Base-by-base conservation (phyloP, 2,888 invertebrate species). In the Caenorhabditis sp. region DNA sequence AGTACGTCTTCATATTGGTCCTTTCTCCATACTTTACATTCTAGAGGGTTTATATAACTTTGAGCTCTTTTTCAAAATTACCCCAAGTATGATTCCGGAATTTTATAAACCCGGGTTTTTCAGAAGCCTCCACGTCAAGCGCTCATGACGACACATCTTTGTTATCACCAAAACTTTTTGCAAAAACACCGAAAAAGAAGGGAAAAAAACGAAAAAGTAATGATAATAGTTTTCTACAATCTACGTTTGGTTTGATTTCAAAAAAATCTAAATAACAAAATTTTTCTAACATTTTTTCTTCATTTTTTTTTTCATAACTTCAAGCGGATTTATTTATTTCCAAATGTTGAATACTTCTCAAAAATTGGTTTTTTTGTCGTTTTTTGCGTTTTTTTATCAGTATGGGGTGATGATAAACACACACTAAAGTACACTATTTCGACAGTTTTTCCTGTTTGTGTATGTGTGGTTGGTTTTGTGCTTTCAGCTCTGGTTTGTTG, bases 241-340 rank as follows among this genome's bases (percentile, higher is more conserved):
- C 24, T 1, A 37, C 17, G 26, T 27, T 21, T 26, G 57, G 57
- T 49, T 24, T 53, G 10, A 8, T 53, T 21, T 3, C 8, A 24
- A 21, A 53, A 53, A 53, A 53, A 19, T 53, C 53, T 12, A 53
- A 53, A 53, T 53, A 21, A 53, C 10, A 14, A 65, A 60, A 69
- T 65, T 50, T 49, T 58, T 53, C 43, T 58, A 69, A 69, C 64
- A 60, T 60, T 50, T 58, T 63, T 61, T 31, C 19, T 61, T 31
- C 19, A 21, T 50, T 31, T 27, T 54, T 49, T 54, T 8, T 50
- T 26, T 26, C 12, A 57, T 23, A 57, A 57, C 27, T 27, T 58
- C 21, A 6, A 31, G 4, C 31, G 43, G 36, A 37, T 43, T 43
- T 43, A 2, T 12, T 12, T 17, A 17, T 43, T 43, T 43, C 43